Base-by-base conservation (phyloP, 2,888 invertebrate species). In the Machimus atricapillus region DNA sequence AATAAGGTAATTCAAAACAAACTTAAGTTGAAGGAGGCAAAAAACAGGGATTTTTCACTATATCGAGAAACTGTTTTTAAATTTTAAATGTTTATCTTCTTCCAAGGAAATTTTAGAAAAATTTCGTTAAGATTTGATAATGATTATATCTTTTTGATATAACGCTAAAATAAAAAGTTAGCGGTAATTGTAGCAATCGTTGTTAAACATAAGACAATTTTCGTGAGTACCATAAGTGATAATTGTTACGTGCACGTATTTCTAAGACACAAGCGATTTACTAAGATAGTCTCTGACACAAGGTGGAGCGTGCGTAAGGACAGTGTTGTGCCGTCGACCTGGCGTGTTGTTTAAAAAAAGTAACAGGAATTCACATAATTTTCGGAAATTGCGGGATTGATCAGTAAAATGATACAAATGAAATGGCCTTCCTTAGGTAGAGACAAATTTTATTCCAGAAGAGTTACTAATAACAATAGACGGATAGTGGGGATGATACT, bases 31-130 rank as follows among this genome's bases (percentile, higher is more conserved):
- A 66, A 37, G 19, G 14, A 83, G 34, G 40, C 66, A 23, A 83
- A 40, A 83, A 83, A 83, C 83, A 83, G 83, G 83, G 83, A 83
- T 83, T 83, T 83, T 83, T 66, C 83, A 66, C 83, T 66, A 83
- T 66, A 83, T 58, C 83, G 83, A 83, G 37, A 37, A 83, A 83
- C 83, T 66, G 73, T 66, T 66, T 40, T 66, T 37, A 73, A 40
- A 73, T 83, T 83, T 83, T 83, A 40, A 66, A 86, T 66, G 37
- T 56, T n/a, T 73, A 66, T 9, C 66, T 73, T 43, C 58, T 83
- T 83, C 83, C 66, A 83, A 66, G 19, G 27, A 43, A 83, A 66
- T 66, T 66, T 66, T 83, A 73, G 73, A 52, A 56, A 52, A 52
- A 52, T 52, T 81, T 56, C 56, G 81, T 81, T 81, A 56, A 56